Evolutionary conservation across 2,113 vertebrate genomes (phyloP).

Genomic region (Argyrosomus japonicus): DNA sequence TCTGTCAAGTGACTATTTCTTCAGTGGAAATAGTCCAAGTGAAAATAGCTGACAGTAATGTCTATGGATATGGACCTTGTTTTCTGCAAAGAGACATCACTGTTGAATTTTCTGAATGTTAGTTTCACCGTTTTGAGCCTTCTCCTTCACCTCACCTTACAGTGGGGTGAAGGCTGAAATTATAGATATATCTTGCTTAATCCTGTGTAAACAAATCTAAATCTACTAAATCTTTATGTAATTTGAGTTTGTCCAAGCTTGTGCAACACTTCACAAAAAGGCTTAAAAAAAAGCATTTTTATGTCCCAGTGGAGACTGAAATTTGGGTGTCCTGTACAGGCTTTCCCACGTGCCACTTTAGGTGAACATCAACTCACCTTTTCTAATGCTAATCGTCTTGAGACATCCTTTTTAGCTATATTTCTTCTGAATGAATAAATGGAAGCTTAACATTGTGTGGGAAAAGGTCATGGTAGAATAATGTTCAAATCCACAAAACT

Average conservation of each 20-base stretch:
- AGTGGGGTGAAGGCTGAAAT: neutral
- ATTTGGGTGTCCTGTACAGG: neutral
- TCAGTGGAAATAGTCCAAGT: neutral
- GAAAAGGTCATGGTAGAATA: constrained; percentile 16
- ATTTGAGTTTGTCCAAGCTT: neutral
- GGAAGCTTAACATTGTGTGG: neutral
- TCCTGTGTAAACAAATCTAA: neutral
- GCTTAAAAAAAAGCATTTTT: neutral
- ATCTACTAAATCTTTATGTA: neutral
- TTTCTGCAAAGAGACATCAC: neutral
- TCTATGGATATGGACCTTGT: neutral
- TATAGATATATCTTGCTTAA: neutral
- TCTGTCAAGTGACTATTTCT: neutral
- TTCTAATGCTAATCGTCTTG: neutral
- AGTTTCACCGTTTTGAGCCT: neutral
- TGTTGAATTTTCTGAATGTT: neutral
- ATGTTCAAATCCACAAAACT: constrained; percentile 21
- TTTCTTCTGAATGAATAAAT: neutral
- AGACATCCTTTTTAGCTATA: neutral
- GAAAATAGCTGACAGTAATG: neutral
- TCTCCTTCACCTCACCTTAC: neutral
- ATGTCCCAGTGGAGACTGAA: neutral
- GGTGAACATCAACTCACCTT: neutral
- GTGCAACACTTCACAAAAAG: neutral
- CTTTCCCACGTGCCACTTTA: neutral